phyloP scores from a whole-genome alignment of 2,113 vertebrate species.

The Pungitius pungitius region DNA sequence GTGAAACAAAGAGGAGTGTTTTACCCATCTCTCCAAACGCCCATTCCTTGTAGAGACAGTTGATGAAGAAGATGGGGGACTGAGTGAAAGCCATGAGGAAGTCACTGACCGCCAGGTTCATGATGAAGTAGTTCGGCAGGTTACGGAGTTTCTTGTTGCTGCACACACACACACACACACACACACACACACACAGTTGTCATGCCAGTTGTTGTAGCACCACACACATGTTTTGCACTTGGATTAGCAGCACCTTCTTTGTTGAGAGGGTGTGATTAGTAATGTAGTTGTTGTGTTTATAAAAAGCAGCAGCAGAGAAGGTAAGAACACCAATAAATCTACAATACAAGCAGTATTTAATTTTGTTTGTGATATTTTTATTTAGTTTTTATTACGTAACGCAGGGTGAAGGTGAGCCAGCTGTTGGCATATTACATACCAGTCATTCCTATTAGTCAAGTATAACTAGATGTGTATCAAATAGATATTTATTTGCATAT shows the following conservation, averaged over 20 bases:
- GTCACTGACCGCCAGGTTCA: conserved; percentile 91
- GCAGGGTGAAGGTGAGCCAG: not conserved
- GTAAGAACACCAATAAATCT: not conserved
- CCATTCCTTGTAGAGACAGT: conserved; percentile 90
- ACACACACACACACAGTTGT: conserved; percentile 20
- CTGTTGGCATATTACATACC: not conserved
- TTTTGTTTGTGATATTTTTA: not conserved
- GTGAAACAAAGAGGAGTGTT: conserved; percentile 6
- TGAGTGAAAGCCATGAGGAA: conserved; percentile 95
- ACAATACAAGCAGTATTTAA: not conserved
- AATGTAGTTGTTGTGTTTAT: not conserved
- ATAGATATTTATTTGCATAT: not conserved
- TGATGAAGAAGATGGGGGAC: conserved; percentile 91
- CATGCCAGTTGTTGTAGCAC: not conserved
- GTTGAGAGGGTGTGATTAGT: not conserved
- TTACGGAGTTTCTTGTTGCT: conserved; percentile 90
- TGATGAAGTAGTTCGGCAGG: conserved; percentile 88
- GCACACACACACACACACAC: conserved; percentile 34
- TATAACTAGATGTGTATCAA: not conserved
- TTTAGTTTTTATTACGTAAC: not conserved
- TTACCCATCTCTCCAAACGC: conserved; percentile 92
- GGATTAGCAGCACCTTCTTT: not conserved
- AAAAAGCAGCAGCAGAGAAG: not conserved
- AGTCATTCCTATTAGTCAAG: not conserved
- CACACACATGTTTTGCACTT: not conserved